These are phyloP conservation scores for Scomber colias DNA, from an alignment of 2,113 vertebrate genomes.

Conservation along the genomic window DNA sequence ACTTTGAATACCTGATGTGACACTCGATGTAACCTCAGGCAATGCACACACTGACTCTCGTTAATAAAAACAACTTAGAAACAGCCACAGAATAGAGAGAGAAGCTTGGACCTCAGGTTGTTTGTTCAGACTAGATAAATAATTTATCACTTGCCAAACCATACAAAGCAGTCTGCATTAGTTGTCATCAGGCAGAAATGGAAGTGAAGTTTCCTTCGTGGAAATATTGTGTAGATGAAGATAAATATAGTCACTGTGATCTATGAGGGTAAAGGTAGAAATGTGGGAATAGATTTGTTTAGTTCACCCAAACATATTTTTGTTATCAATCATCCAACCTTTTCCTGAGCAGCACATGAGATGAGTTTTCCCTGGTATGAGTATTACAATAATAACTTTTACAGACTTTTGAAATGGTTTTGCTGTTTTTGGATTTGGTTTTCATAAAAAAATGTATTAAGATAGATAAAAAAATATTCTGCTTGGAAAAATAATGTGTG, in stretches of 20 bases:
- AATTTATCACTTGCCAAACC: constrained; percentile 42
- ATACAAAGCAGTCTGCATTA: constrained; percentile 13
- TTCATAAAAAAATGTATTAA: not conserved
- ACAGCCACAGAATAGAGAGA: constrained; percentile 15
- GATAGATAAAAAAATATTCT: no score
- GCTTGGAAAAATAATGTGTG: no score
- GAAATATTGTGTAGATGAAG: not conserved
- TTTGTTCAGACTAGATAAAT: constrained; percentile 67
- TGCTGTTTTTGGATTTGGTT: not conserved
- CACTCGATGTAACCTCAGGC: constrained; percentile 37
- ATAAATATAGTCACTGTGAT: constrained; percentile 1
- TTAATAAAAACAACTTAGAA: constrained; percentile 57
- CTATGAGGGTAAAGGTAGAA: not conserved
- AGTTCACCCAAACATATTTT: not conserved
- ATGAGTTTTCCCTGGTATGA: not conserved
- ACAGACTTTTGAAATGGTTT: not conserved
- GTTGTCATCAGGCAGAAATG: constrained; percentile 22
- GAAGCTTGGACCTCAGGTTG: constrained; percentile 45
- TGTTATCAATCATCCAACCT: not conserved
- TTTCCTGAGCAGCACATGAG: not conserved
- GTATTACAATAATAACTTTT: not conserved
- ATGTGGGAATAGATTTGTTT: not conserved
- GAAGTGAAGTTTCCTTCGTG: not conserved
- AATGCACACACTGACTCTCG: constrained; percentile 19
- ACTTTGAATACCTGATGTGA: constrained; percentile 38